A percentile compares a stretch with the other conserved stretches of the same genome.
These are phyloP conservation scores for Scyliorhinus canicula DNA, from an alignment of 2,797 vertebrate species.

Conservation along the genomic window DNA sequence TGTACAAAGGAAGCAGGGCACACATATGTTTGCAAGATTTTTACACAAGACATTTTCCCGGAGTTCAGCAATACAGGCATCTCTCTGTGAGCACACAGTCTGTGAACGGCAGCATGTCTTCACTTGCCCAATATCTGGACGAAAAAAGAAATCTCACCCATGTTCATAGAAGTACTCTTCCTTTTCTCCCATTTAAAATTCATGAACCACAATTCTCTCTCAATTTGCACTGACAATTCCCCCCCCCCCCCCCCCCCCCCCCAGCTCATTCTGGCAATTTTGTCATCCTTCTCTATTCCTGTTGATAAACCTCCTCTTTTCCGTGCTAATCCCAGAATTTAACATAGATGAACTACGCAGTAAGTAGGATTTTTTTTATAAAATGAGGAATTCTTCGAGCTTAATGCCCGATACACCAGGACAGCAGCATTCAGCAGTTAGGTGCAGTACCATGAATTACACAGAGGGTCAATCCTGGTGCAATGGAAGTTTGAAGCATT, in stretches of 20 bases:
- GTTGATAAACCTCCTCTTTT: not conserved
- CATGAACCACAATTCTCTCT: not conserved
- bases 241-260: too few species aligned
- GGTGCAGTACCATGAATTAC: not conserved
- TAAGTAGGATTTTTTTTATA: not conserved
- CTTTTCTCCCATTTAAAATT: not conserved
- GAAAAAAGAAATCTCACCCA: not conserved
- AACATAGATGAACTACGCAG: not conserved
- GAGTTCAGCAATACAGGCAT: not conserved
- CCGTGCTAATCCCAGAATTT: not conserved
- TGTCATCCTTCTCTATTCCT: not conserved
- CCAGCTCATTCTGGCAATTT: too few species aligned
- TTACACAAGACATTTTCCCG: not conserved
- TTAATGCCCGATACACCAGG: too few species aligned
- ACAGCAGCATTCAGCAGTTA: not conserved
- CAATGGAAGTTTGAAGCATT: not conserved
- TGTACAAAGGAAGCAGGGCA: not conserved
- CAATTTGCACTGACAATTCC: too few species aligned
- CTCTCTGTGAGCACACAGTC: not conserved
- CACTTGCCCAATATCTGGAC: not conserved
- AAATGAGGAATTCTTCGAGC: too few species aligned
- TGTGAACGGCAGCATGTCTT: not conserved
- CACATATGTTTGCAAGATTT: not conserved
- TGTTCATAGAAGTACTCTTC: not conserved
- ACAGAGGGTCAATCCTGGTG: not conserved